These are phyloP conservation scores for Nothobranchius furzeri DNA, from an alignment of 2,113 vertebrate species.

Conservation along the genomic window DNA sequence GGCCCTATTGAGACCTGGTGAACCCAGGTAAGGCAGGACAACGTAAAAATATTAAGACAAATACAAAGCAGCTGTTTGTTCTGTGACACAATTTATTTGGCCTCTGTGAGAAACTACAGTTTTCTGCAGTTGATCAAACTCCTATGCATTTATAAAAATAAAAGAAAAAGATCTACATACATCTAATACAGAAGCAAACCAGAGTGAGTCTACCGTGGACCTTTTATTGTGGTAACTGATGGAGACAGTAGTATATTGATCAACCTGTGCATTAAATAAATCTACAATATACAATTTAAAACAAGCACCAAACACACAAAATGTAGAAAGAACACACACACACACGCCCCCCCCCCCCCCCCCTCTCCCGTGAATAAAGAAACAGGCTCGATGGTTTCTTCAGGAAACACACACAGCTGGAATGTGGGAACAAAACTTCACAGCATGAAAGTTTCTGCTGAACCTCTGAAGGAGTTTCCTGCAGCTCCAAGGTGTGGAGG, in stretches of 20 bases:
- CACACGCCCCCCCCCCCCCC: conserved; percentile 11
- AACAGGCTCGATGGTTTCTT: conserved; percentile 19
- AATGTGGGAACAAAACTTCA: conserved; percentile 20
- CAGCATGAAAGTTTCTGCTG: not conserved
- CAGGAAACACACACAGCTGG: conserved; percentile 18
- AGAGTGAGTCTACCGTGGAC: conserved; percentile 47
- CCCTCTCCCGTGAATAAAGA: conserved; percentile 8
- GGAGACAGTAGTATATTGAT: conserved; percentile 46
- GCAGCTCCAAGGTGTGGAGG: not conserved
- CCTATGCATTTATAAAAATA: conserved; percentile 69
- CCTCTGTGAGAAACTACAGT: conserved; percentile 74
- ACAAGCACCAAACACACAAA: conserved; percentile 24
- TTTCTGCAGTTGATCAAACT: conserved; percentile 70
- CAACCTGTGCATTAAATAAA: conserved; percentile 73
- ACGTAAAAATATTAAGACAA: not conserved
- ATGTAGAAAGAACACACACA: not conserved
- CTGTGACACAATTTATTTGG: conserved; percentile 76
- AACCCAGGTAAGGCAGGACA: not conserved
- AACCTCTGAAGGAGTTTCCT: not conserved
- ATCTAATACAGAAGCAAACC: conserved; percentile 55
- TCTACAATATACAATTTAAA: conserved; percentile 19
- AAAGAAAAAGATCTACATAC: conserved; percentile 68
- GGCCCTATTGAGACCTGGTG: too few relatives aligned
- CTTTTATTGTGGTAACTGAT: conserved; percentile 16
- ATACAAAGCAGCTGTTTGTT: conserved; percentile 13